These are phyloP conservation scores for Helicoverpa assulta DNA, from an alignment of 2,888 invertebrate genomes.

Conservation along the genomic window DNA sequence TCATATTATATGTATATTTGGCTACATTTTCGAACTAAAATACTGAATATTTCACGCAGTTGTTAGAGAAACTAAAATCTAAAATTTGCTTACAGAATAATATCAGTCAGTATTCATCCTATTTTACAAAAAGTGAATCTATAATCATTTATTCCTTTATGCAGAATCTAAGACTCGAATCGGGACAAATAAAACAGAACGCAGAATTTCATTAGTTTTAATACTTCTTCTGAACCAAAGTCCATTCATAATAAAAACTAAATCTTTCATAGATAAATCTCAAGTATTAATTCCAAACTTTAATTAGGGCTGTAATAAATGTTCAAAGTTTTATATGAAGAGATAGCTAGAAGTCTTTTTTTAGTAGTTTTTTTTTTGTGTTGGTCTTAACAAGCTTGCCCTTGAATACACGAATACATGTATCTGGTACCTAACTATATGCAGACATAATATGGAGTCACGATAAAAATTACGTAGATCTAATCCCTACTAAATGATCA, in stretches of 20 bases:
- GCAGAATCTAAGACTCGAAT: neutral
- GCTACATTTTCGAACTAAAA: neutral
- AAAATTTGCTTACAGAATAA: no score
- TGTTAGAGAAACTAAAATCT: neutral
- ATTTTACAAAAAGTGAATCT: no score
- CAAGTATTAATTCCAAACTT: conserved; percentile 52
- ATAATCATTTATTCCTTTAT: no score
- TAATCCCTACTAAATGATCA: no score
- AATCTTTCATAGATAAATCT: conserved; percentile 60
- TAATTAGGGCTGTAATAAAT: conserved; percentile 53
- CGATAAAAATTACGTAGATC: no score
- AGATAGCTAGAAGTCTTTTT: conserved; percentile 35
- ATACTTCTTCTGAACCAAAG: conserved; percentile 32
- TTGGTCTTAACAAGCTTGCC: conserved; percentile 7
- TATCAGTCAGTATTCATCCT: no score
- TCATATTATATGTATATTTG: neutral
- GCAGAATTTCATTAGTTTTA: conserved; percentile 26
- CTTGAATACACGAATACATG: neutral
- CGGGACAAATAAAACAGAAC: neutral
- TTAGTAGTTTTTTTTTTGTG: conserved; percentile 32
- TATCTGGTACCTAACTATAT: neutral
- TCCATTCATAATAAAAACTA: conserved; percentile 52
- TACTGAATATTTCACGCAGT: neutral
- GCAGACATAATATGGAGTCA: neutral
- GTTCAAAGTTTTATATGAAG: conserved; percentile 47